These are phyloP conservation scores for Sinella curviseta DNA, from an alignment of 1,140 invertebrate genomes.

Conservation along the genomic window DNA sequence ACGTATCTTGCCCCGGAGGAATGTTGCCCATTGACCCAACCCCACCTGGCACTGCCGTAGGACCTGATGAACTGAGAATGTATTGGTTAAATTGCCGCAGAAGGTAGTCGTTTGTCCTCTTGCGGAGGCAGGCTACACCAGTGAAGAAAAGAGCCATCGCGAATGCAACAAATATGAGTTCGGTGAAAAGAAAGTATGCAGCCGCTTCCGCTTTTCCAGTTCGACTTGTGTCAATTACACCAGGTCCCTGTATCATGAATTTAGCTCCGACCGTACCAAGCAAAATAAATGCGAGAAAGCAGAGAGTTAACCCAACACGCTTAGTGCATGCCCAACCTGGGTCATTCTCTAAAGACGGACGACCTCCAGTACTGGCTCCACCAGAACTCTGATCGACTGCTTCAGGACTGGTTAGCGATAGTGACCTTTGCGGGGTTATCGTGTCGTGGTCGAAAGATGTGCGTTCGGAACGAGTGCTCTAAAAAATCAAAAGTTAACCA, in stretches of 20 bases:
- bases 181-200: slow-evolving; percentile 42
- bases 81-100: slow-evolving; percentile 43
- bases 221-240: slow-evolving; percentile 39
- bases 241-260: slow-evolving; percentile 37
- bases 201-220: slow-evolving; percentile 24
- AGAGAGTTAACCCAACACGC: slow-evolving; percentile 40
- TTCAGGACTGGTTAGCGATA: slow-evolving; percentile 9
- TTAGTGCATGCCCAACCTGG: slow-evolving; percentile 41
- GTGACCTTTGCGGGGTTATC: background rate
- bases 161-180: slow-evolving; percentile 43
- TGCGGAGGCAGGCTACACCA: slow-evolving; percentile 43
- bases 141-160: slow-evolving; percentile 43
- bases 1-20: background rate
- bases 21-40: background rate
- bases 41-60: background rate
- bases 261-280: slow-evolving; percentile 40
- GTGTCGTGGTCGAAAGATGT: slow-evolving; percentile 10
- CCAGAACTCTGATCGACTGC: background rate
- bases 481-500: background rate
- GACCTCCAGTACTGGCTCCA: slow-evolving; percentile 3
- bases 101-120: slow-evolving; percentile 44
- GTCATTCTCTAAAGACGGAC: slow-evolving; percentile 22
- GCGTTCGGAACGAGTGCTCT: slow-evolving; percentile 2
- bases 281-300: slow-evolving; percentile 46
- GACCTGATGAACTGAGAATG: slow-evolving; percentile 28